Evolutionary conservation across 2,888 invertebrate genomes (phyloP), one percentile per base, ranked within the genome.

Genomic region (Megamerina dolium): DNA sequence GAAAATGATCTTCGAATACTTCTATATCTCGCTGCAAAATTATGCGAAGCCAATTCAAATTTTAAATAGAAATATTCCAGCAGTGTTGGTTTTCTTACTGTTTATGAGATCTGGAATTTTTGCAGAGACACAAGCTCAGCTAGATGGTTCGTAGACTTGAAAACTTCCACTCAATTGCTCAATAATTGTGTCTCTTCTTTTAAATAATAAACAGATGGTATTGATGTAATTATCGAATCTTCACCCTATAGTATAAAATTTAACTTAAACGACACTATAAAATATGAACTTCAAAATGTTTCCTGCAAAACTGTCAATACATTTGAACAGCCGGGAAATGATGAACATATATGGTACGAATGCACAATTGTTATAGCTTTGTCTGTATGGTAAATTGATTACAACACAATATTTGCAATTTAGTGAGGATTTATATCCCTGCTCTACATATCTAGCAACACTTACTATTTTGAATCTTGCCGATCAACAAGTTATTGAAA

Each of bases 371-470:
- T 14, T 20, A 12, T 23, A 5, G 14, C 18, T 26, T 31, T 29
- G 29, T 38, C 10, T 19, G 4, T 37, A 27, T 16, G 10, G 31
- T 34, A 38, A 30, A n/a, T 12, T 30, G 3, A 2, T 9, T 20
- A 4, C 4, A 38, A 14, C 3, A 3, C 37, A 17, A 16, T 39
- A 37, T 41, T n/a, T 36, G n/a, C n/a, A n/a, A n/a, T 45, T 1
- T 18, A 68, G 68, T 48, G 57, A 59, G 44, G 49, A 53, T 5
- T 53, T 68, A n/a, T 54, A 61, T 17, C 66, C 68, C 3, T 68
- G 68, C 38, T 58, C 66, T 3, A 39, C 40, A 3, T 68, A 69
- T 35, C 33, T 52, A n/a, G 53, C 49, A 17, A 48, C 51, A 8
- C 32, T 66, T 9, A 51, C 35, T 3, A 44, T 68, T 9, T 51